phyloP scores from a whole-genome alignment of 2,113 vertebrate genomes.

The Aphelocoma coerulescens region DNA sequence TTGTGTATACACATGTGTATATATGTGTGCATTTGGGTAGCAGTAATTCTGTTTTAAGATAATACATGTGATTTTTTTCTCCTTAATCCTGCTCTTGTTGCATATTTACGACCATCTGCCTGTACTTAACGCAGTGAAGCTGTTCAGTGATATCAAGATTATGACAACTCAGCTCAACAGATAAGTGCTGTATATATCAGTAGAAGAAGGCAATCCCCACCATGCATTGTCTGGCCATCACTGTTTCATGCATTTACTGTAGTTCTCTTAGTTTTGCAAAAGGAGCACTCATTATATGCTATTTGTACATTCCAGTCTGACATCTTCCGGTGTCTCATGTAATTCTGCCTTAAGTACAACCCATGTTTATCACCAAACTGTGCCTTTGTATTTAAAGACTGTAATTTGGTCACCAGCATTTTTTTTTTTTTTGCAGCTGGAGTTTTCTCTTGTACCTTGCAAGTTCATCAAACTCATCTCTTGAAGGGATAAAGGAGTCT shows the following conservation, averaged over 20 bases:
- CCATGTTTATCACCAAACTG: neutral
- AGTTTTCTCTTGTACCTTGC: neutral
- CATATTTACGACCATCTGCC: neutral
- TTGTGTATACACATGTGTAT: accelerated
- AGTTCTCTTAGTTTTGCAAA: neutral
- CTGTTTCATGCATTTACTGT: neutral
- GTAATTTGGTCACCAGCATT: neutral
- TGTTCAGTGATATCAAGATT: neutral
- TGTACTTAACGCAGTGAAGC: neutral
- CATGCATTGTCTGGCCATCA: neutral
- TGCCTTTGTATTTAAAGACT: neutral
- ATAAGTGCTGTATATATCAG: neutral
- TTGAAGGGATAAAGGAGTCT: neutral
- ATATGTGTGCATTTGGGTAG: neutral
- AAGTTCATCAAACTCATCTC: neutral
- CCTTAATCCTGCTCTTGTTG: neutral
- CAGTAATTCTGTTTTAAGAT: neutral
- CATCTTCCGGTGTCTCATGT: neutral
- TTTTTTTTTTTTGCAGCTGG: neutral
- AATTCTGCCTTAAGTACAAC: neutral
- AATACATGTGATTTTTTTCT: neutral
- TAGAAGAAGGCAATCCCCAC: neutral
- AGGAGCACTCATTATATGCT: neutral
- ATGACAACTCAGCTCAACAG: neutral
- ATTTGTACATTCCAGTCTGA: neutral